These are phyloP conservation scores for Siniperca obscura DNA, from an alignment of 2,797 vertebrate genomes.

Conservation along the genomic window DNA sequence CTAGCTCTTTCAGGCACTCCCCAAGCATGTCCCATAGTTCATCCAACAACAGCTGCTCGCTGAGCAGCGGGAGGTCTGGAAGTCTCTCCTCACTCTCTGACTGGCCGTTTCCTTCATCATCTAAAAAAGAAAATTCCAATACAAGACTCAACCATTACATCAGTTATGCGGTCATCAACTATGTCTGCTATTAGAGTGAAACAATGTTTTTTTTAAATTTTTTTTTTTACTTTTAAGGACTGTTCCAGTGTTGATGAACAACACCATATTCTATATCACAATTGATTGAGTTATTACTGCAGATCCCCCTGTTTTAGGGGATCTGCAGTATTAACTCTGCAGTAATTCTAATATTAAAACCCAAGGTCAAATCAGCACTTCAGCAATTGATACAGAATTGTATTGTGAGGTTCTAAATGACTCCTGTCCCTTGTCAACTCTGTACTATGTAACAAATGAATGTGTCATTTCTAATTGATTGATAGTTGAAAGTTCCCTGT, in stretches of 20 bases:
- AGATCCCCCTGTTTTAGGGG: not conserved
- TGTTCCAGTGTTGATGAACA: not conserved
- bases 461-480: not conserved
- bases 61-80: conserved; percentile 93
- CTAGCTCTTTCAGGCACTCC: conserved; percentile 96
- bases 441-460: not conserved
- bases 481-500: not conserved
- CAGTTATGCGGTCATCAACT: not conserved
- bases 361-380: not conserved
- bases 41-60: conserved; percentile 94
- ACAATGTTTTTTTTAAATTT: too few relatives aligned
- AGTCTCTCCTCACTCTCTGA: conserved; percentile 91
- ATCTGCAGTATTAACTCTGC: not conserved
- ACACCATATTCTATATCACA: not conserved
- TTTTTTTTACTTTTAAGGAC: not conserved
- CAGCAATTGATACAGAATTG: not conserved
- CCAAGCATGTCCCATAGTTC: conserved; percentile 98
- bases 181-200: not conserved
- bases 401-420: not conserved
- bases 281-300: not conserved
- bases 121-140: conserved; percentile 56
- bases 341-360: not conserved
- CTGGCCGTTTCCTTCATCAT: conserved; percentile 84
- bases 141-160: not conserved
- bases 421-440: not conserved